Evolutionary conservation across 2,888 invertebrate genomes (phyloP).

Genomic region (Phalangium opilio): DNA sequence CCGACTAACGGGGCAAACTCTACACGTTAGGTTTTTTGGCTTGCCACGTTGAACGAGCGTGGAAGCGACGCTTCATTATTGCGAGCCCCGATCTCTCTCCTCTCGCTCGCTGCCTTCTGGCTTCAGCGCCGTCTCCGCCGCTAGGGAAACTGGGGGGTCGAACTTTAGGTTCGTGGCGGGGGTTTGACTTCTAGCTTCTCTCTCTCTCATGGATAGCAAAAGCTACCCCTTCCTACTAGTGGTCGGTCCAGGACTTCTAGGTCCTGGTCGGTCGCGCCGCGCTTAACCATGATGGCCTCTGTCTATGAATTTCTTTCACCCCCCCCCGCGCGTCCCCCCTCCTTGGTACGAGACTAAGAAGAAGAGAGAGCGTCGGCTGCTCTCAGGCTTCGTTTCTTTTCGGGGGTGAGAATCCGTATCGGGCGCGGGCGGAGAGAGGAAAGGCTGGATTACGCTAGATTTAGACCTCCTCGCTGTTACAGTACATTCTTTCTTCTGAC

Average conservation of each 20-base stretch:
- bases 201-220: background rate
- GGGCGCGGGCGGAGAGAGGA: too few relatives aligned
- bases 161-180: background rate
- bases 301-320: background rate
- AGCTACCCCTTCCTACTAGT: background rate
- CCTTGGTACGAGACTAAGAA: conserved; percentile 5
- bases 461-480: too few relatives aligned
- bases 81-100: background rate
- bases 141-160: background rate
- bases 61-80: background rate
- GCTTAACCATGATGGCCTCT: conserved; percentile 8
- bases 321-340: background rate
- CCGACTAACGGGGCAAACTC: background rate
- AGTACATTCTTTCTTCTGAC: too few relatives aligned
- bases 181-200: background rate
- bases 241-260: background rate
- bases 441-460: too few relatives aligned
- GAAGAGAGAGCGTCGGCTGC: too few relatives aligned
- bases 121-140: background rate
- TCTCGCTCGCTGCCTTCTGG: background rate
- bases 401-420: too few relatives aligned
- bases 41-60: background rate
- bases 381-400: too few relatives aligned
- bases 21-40: background rate
- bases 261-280: conserved; percentile 3